Evolutionary conservation across 2,888 invertebrate genomes (phyloP), one percentile per base, ranked within the genome.

Genomic region (Lasioglossum lativentre): DNA sequence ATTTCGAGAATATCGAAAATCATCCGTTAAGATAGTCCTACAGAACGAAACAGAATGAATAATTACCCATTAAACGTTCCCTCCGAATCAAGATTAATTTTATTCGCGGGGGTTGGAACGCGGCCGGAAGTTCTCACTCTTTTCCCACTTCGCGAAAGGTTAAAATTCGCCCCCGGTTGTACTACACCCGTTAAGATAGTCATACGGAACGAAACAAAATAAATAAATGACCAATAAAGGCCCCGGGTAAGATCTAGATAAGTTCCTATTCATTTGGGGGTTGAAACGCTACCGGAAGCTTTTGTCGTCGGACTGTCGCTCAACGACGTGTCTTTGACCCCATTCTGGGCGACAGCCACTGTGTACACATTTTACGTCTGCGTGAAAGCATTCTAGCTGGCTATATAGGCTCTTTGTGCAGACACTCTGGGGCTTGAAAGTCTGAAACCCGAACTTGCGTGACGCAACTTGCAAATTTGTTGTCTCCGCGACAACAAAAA

Each of bases 321-420:
- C 45, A 84, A 78, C 84, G 70, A 42, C 59, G 71, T 66, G 78
- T 71, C 77, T 81, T 78, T 84, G 81, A 81, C 84, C 84, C 66
- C 42, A 52, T 78, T 72, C 45, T 45, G 19, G 70, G 23, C 52
- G 68, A 30, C 68, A 73, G 34, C 70, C 68, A 23, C 38, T 23
- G 23, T 72, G 34, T 34, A 66, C 70, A 27, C 30, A 56, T 75
- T 59, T 42, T 59, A 34, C 70, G 45, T 45, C n/a, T 23, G 40
- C 42, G 42, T 38, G 45, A 68, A 63, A 59, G 38, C 14, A 63
- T 72, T 72, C 76, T n/a, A 30, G 45, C 16, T 16, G 16, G 68
- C 6, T 30, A 68, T 30, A 68, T 23, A 63, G 59, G 45, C 56
- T 52, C 40, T 70, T 45, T 59, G 71, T 71, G 30, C 71, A 34